These are phyloP conservation scores for Drosophila serrata DNA, from an alignment of 1,140 invertebrate species.

Conservation along the genomic window DNA sequence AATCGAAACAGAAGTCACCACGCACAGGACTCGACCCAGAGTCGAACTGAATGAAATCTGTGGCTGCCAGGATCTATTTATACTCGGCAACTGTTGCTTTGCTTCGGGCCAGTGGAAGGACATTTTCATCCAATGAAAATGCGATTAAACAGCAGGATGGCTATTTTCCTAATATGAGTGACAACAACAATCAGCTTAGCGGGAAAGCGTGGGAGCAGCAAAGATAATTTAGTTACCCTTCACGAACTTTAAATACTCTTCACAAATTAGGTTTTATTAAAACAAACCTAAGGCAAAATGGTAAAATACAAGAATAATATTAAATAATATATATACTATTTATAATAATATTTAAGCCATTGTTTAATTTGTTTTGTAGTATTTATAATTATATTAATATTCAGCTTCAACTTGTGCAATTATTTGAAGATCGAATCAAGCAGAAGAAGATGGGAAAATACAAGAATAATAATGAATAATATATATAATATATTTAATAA, in stretches of 20 bases:
- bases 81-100: conserved; percentile 40
- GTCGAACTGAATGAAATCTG: conserved; percentile 43
- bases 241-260: background rate
- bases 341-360: too few relatives aligned
- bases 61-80: conserved; percentile 58
- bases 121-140: conserved; percentile 31
- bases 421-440: too few relatives aligned
- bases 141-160: conserved; percentile 52
- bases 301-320: too few relatives aligned
- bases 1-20: background rate
- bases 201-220: background rate
- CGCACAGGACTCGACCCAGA: conserved; percentile 26
- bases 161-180: conserved; percentile 39
- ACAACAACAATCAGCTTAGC: conserved; percentile 32
- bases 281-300: too few relatives aligned
- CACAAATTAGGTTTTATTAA: too few relatives aligned
- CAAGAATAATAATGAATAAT: too few relatives aligned
- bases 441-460: too few relatives aligned
- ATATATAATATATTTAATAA: too few relatives aligned
- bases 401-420: too few relatives aligned
- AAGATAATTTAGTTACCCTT: background rate
- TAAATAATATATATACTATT: too few relatives aligned
- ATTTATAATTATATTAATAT: too few relatives aligned
- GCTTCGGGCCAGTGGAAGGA: conserved; percentile 8
- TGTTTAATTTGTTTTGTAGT: too few relatives aligned